A percentile compares a stretch with the other conserved stretches of the same genome.
These are phyloP conservation scores for Choloepus didactylus DNA, from an alignment of 2,797 vertebrate species.

Conservation along the genomic window DNA sequence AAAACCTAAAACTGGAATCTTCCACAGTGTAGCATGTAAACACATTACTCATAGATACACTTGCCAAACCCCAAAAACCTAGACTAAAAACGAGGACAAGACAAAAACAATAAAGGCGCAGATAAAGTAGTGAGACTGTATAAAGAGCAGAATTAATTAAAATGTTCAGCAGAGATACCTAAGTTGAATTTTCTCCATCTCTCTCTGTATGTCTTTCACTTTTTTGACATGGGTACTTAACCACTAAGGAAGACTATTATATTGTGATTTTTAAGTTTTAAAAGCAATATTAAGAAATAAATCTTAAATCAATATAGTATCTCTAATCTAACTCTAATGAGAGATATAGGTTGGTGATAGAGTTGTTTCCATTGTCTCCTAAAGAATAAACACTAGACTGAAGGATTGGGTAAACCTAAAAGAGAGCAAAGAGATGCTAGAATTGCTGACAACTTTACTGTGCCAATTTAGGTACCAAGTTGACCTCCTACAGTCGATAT, in stretches of 20 bases:
- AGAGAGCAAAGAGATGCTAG: background rate
- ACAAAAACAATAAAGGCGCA: background rate
- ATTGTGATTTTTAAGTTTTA: background rate
- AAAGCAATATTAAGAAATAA: slow-evolving; percentile 50
- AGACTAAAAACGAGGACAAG: background rate
- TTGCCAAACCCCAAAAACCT: background rate
- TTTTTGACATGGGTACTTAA: background rate
- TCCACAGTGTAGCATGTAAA: background rate
- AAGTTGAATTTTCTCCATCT: background rate
- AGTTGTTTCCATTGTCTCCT: background rate
- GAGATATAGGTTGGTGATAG: background rate
- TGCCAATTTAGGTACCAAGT: background rate
- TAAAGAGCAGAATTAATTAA: slow-evolving; percentile 53
- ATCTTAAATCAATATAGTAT: background rate
- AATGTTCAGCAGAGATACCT: background rate
- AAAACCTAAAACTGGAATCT: slow-evolving; percentile 47
- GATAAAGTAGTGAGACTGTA: background rate
- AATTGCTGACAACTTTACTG: background rate
- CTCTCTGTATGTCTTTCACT: background rate
- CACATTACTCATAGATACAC: slow-evolving; percentile 1
- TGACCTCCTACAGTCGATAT: background rate
- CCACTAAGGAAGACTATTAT: background rate
- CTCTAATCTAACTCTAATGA: background rate
- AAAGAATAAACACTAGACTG: background rate
- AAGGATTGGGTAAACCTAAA: background rate